Evolutionary conservation across 1,140 invertebrate genomes (phyloP), one percentile per base, ranked within the genome.

Genomic region (Carcinoscorpius rotundicauda): DNA sequence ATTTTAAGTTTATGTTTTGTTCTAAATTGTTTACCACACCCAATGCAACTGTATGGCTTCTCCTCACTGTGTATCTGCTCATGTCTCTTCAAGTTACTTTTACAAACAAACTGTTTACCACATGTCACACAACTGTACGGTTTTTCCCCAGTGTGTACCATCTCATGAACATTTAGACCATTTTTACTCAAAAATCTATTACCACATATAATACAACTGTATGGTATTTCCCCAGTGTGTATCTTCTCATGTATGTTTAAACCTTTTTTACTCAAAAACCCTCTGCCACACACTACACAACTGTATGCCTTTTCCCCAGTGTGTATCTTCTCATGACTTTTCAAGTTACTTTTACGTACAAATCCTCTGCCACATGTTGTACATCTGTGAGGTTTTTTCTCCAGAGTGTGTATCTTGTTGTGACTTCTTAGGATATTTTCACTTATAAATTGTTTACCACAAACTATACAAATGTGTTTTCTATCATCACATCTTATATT

Each of bases 331-430:
- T 93, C 94, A 77, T 98, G 94, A 80, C 97, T 94, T 8, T 94
- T 91, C 69, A 98, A 83, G 79, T 97, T 93, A 76, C 97, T 93
- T 78, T 96, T 96, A 74, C 89, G 93, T 74, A 88, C 91, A 83
- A 97, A 98, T 69, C 89, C 90, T 78, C 97, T 98, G 74, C 94
- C 84, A 82, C 94, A 98, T 79, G 96, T 91, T 78, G 95, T 91
- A 81, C 94, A 97, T 78, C 94, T 91, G 78, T 97, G 93, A 3
- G 91, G 90, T 29, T 29, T 29, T 29, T 29, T 29, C 29, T 29
- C 29, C 29, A 29, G 29, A 29, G 29, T 29, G 29, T 29, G 29
- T 29, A 29, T 29, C 29, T 29, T 29, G 29, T 29, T 29, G 29
- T 29, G 29, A 29, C 29, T 29, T 29, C 29, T 29, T 29, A 29